Base-by-base conservation (phyloP, 2,113 vertebrate species). In the Rafetus swinhoei region DNA sequence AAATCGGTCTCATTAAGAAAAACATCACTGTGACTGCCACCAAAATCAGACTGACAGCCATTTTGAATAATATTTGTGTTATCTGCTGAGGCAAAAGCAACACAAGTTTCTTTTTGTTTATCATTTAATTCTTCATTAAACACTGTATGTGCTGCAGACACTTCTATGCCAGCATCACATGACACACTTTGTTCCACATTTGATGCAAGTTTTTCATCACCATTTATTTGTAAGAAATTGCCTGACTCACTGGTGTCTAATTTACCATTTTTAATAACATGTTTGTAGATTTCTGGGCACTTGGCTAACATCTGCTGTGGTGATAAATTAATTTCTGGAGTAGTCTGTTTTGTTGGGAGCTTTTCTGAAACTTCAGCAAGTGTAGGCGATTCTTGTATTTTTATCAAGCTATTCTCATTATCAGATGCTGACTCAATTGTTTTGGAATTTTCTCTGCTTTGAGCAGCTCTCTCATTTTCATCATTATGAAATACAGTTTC, bases 221-320 rank as follows among this genome's bases (percentile, higher is more conserved):
- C 55, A 3, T 84, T 97, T 85, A 88, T 87, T 87, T 97, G 87
- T 22, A 84, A 86, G 89, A 82, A 93, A 90, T 29, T 90, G n/a
- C 82, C 74, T n/a, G 87, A 81, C 3, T 62, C 79, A 86, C 81
- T n/a, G 1, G 94, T 77, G 82, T 94, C 89, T 62, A 95, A 87
- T 87, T 95, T 92, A 60, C 86, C 91, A 35, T 2, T 79, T 81
- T 94, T 90, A n/a, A 92, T 59, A 83, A 53, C 14, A 9, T 93
- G 83, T 1, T 89, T 90, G 2, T 86, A 87, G 7, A 95, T 94
- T 88, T 98, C 95, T 7, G 97, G 96, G 39, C 85, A 92, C 27
- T 69, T 86, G 1, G 79, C 85, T 3, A 97, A 89, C 4, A 90
- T 62, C 59, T 95, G 95, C 59, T 95, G 95, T 85, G 83, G 92